Evolutionary conservation across 2,888 invertebrate genomes (phyloP).

Genomic region (Chironomus tentans): DNA sequence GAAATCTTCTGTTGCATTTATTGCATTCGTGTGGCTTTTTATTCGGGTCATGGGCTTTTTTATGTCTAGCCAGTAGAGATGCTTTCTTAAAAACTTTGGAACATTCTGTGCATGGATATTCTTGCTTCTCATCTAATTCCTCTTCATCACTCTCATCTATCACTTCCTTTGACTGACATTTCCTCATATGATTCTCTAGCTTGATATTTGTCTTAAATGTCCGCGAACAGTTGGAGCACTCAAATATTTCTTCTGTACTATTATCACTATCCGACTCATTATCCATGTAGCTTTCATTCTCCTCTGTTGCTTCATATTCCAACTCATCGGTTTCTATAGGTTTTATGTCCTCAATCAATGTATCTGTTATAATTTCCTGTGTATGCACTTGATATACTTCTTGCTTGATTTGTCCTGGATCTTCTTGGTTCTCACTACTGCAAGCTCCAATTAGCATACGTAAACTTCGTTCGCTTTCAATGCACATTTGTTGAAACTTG

Average conservation of each 20-base stretch:
- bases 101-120: neutral
- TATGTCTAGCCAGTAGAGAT: neutral
- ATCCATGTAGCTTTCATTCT: neutral
- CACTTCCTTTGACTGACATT: neutral
- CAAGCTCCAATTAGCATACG: conserved; percentile 29
- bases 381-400: neutral
- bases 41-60: neutral
- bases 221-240: neutral
- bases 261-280: neutral
- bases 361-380: neutral
- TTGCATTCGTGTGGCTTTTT: neutral
- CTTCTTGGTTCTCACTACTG: neutral
- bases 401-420: neutral
- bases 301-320: neutral
- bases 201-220: neutral
- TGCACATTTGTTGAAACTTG: conserved; percentile 44
- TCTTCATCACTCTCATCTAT: neutral
- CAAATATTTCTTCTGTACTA: neutral
- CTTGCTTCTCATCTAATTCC: neutral
- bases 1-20: conserved; percentile 13
- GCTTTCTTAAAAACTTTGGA: conserved; percentile 11
- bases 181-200: neutral
- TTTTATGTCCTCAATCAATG: neutral
- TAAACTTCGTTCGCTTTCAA: conserved; percentile 41
- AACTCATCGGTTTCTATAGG: neutral